Evolutionary conservation across 2,113 vertebrate species (phyloP).

Genomic region (Pseudolaguvia tuberculata): DNA sequence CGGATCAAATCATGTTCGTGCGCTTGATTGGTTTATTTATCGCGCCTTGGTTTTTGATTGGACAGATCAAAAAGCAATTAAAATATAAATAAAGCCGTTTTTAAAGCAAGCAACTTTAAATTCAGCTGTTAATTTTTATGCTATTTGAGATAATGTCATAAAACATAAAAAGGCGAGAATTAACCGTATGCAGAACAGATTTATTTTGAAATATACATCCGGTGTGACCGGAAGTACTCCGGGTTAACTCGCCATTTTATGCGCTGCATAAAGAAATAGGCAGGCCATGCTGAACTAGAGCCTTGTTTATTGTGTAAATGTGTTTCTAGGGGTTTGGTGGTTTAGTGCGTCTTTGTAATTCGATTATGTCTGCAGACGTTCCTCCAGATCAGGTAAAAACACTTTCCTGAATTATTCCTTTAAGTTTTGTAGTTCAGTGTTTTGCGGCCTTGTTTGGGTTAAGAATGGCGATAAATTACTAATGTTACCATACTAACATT

Average conservation of each 20-base stretch:
- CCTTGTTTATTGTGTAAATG: constrained; percentile 1
- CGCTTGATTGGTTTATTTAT: neutral
- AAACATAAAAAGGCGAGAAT: too few species aligned
- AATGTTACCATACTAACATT: too few species aligned
- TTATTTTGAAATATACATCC: neutral
- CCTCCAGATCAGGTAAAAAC: constrained; percentile 70
- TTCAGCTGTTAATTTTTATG: neutral
- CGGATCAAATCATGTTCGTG: neutral
- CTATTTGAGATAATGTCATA: neutral
- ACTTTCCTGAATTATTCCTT: neutral
- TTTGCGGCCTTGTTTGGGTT: constrained; percentile 34
- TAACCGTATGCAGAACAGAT: neutral
- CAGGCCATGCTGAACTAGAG: constrained; percentile 29
- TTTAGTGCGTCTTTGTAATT: neutral
- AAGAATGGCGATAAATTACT: neutral
- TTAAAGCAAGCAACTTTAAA: too few species aligned
- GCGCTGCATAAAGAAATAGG: constrained; percentile 24
- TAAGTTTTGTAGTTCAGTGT: constrained; percentile 9
- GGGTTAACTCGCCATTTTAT: constrained; percentile 33
- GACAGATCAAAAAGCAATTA: too few species aligned
- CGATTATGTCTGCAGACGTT: constrained; percentile 66
- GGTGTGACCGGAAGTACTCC: constrained; percentile 15
- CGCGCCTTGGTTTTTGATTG: neutral
- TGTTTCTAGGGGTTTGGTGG: neutral
- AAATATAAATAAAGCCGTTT: too few species aligned